Evolutionary conservation across 2,113 vertebrate species (phyloP).

Genomic region (Equus quagga): DNA sequence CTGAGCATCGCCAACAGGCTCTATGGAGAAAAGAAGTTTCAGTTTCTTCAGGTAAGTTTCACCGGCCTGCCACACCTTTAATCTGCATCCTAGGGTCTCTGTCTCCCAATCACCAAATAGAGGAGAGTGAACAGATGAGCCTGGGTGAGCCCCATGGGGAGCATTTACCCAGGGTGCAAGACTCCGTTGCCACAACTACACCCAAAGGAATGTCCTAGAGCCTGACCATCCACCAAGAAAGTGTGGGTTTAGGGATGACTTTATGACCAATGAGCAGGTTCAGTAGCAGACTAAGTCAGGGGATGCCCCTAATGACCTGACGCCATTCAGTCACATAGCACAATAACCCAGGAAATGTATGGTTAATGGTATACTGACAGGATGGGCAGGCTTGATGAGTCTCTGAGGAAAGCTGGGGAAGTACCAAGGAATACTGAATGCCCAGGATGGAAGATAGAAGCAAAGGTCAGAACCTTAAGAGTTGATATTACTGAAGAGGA

Average conservation of each 20-base stretch:
- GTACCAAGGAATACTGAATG: not conserved
- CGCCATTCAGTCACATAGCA: no score
- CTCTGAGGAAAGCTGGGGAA: not conserved
- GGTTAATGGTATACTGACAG: no score
- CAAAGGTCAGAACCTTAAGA: not conserved
- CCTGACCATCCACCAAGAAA: accelerated
- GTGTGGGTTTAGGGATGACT: no score
- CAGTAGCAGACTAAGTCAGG: no score
- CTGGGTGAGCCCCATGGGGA: no score
- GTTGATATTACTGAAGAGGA: no score
- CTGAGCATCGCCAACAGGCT: slow-evolving; percentile 89
- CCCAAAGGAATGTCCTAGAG: accelerated
- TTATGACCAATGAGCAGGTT: not conserved
- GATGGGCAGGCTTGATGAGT: not conserved
- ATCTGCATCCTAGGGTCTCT: not conserved
- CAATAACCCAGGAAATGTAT: no score
- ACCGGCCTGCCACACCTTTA: accelerated
- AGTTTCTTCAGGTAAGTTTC: slow-evolving; percentile 87
- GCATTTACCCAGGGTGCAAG: not conserved
- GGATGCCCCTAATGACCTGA: no score
- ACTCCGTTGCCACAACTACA: not conserved
- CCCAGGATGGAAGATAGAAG: no score
- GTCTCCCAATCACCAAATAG: not conserved
- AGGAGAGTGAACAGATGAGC: accelerated
- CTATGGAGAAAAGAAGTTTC: slow-evolving; percentile 81